Evolutionary conservation across 1,140 invertebrate genomes (phyloP), one percentile per base, ranked within the genome.

Genomic region (Solenopsis invicta): DNA sequence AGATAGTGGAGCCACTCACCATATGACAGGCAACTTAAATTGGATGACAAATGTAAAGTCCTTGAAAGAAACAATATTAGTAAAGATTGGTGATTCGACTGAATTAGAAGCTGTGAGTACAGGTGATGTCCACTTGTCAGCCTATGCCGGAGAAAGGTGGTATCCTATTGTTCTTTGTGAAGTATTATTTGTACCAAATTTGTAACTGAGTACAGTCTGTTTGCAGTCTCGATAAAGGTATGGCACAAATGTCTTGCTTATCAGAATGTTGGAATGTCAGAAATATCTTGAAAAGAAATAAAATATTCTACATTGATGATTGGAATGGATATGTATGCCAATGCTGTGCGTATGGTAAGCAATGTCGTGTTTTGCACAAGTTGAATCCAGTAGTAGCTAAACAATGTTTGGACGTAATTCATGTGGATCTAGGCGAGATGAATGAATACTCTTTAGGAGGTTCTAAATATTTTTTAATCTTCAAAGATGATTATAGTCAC

Each of bases 381-480:
- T 50, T 90, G 69, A 88, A 93, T 59, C 69, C 67, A 0, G 64
- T 41, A 64, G 90, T 41, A 89, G 37, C 78, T 10, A 10, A 81
- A n/a, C 41, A 59, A n/a, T 21, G 21, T 9, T 92, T 93, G 74
- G 94, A 95, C 75, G 37, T 95, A 21, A 92, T 96, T 54, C 95
- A 96, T 88, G 91, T 87, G 0, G 95, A 96, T 92, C 88, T 95
- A 0, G 95, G 94, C 81, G 95, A 95, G 18, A 95, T 96, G 92
- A 86, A 94, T 45, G 86, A 75, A 21, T 75, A 71, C 18, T 95
- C 94, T 1, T 29, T 94, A 21, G 90, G 91, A 45, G 93, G 94
- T 13, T 21, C 90, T 0, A 88, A 89, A 75, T 95, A 94, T 82
- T 94, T 94, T 76, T 59, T 95, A 9, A 13, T 92, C 13, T 89